Conservation (phyloP, 1,140 invertebrate genomes). For the Phymastichus coffea region DNA sequence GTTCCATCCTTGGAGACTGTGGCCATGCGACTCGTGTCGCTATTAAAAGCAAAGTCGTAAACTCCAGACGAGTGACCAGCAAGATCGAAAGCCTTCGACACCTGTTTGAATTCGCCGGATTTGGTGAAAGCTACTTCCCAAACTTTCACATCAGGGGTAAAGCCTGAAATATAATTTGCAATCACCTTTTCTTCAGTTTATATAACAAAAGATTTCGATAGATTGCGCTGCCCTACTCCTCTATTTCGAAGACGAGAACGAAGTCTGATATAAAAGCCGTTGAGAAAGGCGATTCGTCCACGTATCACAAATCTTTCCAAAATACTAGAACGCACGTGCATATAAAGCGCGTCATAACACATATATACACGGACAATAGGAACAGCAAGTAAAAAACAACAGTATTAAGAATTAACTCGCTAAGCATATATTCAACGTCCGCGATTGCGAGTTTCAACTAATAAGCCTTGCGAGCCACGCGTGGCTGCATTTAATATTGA, state of each 20-base stretch:
- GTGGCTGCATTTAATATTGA: constrained; percentile 3
- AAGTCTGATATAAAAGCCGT: too few relatives aligned
- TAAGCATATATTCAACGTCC: too few relatives aligned
- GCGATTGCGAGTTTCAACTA: background rate
- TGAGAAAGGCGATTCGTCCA: too few relatives aligned
- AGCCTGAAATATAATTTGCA: constrained; percentile 67
- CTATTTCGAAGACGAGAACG: too few relatives aligned
- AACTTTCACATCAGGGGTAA: constrained; percentile 83
- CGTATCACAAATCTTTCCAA: too few relatives aligned
- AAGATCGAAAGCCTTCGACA: constrained; percentile 75
- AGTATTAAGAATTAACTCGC: background rate
- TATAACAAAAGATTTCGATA: too few relatives aligned
- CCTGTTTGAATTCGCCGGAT: constrained; percentile 73
- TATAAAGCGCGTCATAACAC: too few relatives aligned
- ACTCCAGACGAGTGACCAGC: constrained; percentile 82
- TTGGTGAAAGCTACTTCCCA: constrained; percentile 81
- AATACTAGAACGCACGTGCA: too few relatives aligned
- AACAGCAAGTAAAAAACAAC: too few relatives aligned
- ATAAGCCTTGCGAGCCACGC: background rate
- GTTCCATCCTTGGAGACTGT: constrained; percentile 86
- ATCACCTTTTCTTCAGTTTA: too few relatives aligned
- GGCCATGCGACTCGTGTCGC: constrained; percentile 77
- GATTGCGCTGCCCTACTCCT: too few relatives aligned
- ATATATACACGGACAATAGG: too few relatives aligned
- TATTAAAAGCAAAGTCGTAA: constrained; percentile 76